These are phyloP conservation scores for Periophthalmodon schlosseri DNA, from an alignment of 2,113 vertebrate species.

Conservation along the genomic window DNA sequence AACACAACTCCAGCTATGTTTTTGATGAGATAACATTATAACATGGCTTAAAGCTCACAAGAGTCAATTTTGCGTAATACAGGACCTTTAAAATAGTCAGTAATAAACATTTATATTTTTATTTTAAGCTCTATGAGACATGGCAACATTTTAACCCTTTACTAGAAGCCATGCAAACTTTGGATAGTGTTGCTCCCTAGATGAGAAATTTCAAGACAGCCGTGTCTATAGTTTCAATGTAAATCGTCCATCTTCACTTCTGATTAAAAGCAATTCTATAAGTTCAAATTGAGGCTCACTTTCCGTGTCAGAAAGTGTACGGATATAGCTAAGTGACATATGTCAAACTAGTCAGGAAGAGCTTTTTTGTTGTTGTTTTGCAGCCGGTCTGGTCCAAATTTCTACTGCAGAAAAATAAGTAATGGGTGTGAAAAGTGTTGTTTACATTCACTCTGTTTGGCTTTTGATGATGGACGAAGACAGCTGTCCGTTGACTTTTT, in stretches of 20 bases:
- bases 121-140: constrained; percentile 4
- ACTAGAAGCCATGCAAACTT: constrained; percentile 28
- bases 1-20: no score
- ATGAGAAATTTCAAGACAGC: constrained; percentile 30
- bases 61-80: neutral
- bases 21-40: no score
- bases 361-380: constrained; percentile 41
- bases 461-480: constrained; percentile 45
- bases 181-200: constrained; percentile 12
- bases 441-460: constrained; percentile 60
- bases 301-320: constrained; percentile 31
- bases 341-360: constrained; percentile 54
- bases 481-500: constrained; percentile 57
- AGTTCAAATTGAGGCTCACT: constrained; percentile 30
- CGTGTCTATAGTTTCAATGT: constrained; percentile 39
- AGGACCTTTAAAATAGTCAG: neutral
- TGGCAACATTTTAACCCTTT: constrained; percentile 17
- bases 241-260: constrained; percentile 42
- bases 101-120: constrained; percentile 2
- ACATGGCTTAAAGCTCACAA: no score
- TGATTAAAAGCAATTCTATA: constrained; percentile 31
- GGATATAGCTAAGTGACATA: constrained; percentile 23
- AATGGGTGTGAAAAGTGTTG: constrained; percentile 55
- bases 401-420: constrained; percentile 42
- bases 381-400: constrained; percentile 35